Percentiles rank a stretch among this genome's conserved stretches.
Evolutionary conservation across 2,888 invertebrate genomes (phyloP).

Genomic region (Melanargia galathea): DNA sequence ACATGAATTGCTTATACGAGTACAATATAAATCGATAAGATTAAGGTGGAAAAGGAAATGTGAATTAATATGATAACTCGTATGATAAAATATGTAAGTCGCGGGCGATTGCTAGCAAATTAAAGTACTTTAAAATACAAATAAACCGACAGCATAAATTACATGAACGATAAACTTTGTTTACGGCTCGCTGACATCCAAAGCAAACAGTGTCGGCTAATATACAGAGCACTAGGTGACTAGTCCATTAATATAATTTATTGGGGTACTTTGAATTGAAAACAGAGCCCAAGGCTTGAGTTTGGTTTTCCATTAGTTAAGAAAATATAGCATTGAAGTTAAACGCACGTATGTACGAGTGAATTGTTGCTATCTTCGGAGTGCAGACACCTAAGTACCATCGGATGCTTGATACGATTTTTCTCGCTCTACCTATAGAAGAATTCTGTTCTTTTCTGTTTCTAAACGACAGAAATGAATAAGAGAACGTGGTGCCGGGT

Average conservation of each 20-base stretch:
- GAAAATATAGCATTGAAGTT: no score
- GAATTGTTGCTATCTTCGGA: no score
- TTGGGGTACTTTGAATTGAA: neutral
- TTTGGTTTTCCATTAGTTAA: neutral
- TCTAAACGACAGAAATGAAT: no score
- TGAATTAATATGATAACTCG: neutral
- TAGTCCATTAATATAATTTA: neutral
- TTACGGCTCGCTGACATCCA: neutral
- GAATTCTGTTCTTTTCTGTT: no score
- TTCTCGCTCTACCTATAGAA: no score
- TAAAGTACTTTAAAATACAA: neutral
- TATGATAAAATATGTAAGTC: neutral
- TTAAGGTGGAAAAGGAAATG: neutral
- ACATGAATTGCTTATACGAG: neutral
- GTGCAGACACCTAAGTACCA: no score
- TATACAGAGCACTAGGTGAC: neutral
- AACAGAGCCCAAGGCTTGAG: neutral
- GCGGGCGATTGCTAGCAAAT: neutral
- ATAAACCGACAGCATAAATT: neutral
- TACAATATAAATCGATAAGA: neutral
- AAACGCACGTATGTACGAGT: constrained; percentile 56
- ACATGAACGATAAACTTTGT: neutral
- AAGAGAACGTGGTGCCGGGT: no score
- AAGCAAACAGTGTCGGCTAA: neutral
- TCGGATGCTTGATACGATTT: no score